A percentile compares a stretch with the other conserved stretches of the same genome.
These are phyloP conservation scores for Cynodonichthys magdalenae DNA, from an alignment of 2,797 vertebrate species.

Conservation along the genomic window DNA sequence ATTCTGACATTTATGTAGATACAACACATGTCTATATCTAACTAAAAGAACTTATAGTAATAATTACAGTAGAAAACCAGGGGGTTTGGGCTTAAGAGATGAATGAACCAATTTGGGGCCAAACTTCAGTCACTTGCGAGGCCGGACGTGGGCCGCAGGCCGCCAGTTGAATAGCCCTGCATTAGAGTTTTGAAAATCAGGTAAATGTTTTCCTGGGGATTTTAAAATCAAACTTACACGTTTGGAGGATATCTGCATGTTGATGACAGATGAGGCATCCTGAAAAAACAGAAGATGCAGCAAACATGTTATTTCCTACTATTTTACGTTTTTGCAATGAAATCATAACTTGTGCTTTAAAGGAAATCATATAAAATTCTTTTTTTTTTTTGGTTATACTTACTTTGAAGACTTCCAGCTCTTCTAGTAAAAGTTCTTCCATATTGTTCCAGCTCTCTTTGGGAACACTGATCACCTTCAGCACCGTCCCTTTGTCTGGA, in stretches of 20 bases:
- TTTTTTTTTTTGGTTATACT: slow-evolving; percentile 30
- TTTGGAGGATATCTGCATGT: slow-evolving; percentile 97
- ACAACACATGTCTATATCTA: too few relatives aligned
- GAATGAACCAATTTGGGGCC: too few relatives aligned
- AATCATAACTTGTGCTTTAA: neutral
- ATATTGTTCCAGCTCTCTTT: slow-evolving; percentile 88
- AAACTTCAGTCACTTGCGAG: too few relatives aligned
- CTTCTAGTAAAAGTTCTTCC: slow-evolving; percentile 92
- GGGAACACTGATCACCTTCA: slow-evolving; percentile 95
- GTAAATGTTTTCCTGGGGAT: neutral
- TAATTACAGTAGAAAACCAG: too few relatives aligned
- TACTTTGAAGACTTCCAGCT: slow-evolving; percentile 95
- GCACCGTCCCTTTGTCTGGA: slow-evolving; percentile 90
- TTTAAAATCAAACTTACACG: slow-evolving; percentile 80
- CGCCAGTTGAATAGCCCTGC: too few relatives aligned
- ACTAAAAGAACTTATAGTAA: too few relatives aligned
- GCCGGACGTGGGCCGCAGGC: too few relatives aligned
- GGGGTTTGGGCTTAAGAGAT: too few relatives aligned
- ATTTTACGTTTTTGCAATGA: neutral
- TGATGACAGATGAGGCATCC: slow-evolving; percentile 89
- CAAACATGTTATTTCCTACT: neutral
- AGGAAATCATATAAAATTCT: too few relatives aligned
- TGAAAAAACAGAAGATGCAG: slow-evolving; percentile 56
- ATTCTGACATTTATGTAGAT: too few relatives aligned
- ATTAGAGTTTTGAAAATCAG: neutral